Base-by-base conservation (phyloP, 1,140 invertebrate species). In the Ladona fulva region DNA sequence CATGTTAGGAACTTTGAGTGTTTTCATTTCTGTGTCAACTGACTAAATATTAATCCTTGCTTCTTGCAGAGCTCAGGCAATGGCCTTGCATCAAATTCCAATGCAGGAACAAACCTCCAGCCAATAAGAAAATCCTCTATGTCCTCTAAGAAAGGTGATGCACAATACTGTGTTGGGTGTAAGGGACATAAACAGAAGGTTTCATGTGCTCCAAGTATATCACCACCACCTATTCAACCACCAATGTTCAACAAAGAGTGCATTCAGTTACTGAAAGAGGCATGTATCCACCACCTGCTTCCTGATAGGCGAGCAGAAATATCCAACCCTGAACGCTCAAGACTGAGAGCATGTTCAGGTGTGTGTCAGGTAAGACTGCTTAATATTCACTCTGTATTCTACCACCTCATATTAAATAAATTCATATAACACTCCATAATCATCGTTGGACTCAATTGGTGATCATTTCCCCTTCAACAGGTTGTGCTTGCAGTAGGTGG, bases 401-500 rank as follows among this genome's bases (percentile, higher is more conserved):
- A 76, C 16, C 19, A 25, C 1, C 24, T 12, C 3, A 77, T 5
- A 37, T 25, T 3, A n/a, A 52, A 77, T 6, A 5, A 7, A 19
- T 78, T 77, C 78, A 78, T 52, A 16, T 42, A 5, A 3, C 52
- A 73, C 8, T n/a, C n/a, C 11, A 12, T 76, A 24, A 37, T 76
- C 24, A 75, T 16, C 24, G 10, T 75, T 24, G 6, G 1, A 22
- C 1, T 37, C 24, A 22, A n/a, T 25, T 25, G 1, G 25, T 24
- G 12, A 8, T 24, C 6, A 1, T 16, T 24, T 75, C n/a, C 3
- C 12, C 1, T 24, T 78, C 11, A 29, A 75, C 77, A 88, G 84
- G 87, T 89, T n/a, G 87, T 89, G 77, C 86, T 89, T 44, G 86
- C 86, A 76, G 87, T 88, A 29, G 88, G 88, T 52, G 88, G 88